Evolutionary conservation across 1,140 invertebrate species (phyloP).

Genomic region (Halictus rubicundus): DNA sequence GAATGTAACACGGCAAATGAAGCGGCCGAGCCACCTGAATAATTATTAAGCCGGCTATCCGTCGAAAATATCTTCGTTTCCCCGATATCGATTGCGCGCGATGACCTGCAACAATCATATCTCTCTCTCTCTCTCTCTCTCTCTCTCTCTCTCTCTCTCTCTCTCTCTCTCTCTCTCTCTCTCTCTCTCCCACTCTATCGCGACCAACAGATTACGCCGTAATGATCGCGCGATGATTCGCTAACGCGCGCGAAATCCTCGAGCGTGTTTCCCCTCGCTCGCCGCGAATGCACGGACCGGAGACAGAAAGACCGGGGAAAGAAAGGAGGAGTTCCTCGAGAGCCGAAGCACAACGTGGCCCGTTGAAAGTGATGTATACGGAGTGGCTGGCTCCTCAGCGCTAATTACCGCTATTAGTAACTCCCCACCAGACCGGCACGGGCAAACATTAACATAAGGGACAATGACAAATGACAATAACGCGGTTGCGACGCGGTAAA

Average conservation of each 20-base stretch:
- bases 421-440: constrained; percentile 46
- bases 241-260: constrained; percentile 45
- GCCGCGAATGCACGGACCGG: not conserved
- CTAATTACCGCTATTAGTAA: constrained; percentile 68
- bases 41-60: constrained; percentile 7
- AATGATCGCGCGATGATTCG: constrained; percentile 61
- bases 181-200: not conserved
- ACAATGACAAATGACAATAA: constrained; percentile 68
- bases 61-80: constrained; percentile 11
- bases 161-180: too few species aligned
- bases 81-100: constrained; percentile 52
- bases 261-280: too few species aligned
- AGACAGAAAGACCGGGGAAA: not conserved
- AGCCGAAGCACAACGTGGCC: constrained; percentile 33
- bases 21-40: constrained; percentile 18
- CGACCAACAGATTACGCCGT: constrained; percentile 35
- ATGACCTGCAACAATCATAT: constrained; percentile 54
- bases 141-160: too few species aligned
- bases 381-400: constrained; percentile 56
- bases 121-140: not conserved
- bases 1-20: not conserved
- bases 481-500: constrained; percentile 57
- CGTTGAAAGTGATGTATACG: constrained; percentile 66
- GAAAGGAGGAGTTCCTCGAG: constrained; percentile 10
- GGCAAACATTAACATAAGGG: constrained; percentile 66